Conservation (phyloP, 2,888 invertebrate genomes). For the Plebejus melissa region DNA sequence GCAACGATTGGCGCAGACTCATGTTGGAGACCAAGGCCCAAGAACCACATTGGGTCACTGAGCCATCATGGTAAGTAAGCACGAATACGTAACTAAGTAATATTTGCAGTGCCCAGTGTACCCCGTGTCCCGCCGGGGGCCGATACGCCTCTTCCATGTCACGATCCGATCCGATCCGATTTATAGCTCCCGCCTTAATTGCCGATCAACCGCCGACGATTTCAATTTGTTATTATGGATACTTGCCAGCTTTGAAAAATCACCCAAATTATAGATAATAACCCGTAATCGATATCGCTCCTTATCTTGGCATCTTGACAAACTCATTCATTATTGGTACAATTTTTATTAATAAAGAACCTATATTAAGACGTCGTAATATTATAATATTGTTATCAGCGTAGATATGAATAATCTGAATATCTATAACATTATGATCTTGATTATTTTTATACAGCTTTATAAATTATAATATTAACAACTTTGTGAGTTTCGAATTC, state of each 20-base stretch:
- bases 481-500: no score
- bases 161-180: slow-evolving; percentile 65
- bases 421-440: not conserved
- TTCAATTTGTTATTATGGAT: slow-evolving; percentile 71
- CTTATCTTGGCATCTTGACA: slow-evolving; percentile 21
- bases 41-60: no score
- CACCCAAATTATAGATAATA: slow-evolving; percentile 16
- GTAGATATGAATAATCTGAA: not conserved
- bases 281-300: slow-evolving; percentile 8
- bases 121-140: slow-evolving; percentile 45
- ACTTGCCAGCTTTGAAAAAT: slow-evolving; percentile 33
- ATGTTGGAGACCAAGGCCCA: no score
- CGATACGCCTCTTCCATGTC: slow-evolving; percentile 74
- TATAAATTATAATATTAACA: not conserved
- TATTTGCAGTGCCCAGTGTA: not conserved
- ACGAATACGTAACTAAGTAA: not conserved
- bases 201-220: slow-evolving; percentile 50
- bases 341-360: not conserved
- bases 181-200: slow-evolving; percentile 73
- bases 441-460: not conserved
- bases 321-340: slow-evolving; percentile 6
- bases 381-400: not conserved
- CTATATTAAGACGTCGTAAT: not conserved
- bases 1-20: no score
- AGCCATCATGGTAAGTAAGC: not conserved